Conservation (phyloP, 2,113 vertebrate species). For the Odontophorus gujanensis region DNA sequence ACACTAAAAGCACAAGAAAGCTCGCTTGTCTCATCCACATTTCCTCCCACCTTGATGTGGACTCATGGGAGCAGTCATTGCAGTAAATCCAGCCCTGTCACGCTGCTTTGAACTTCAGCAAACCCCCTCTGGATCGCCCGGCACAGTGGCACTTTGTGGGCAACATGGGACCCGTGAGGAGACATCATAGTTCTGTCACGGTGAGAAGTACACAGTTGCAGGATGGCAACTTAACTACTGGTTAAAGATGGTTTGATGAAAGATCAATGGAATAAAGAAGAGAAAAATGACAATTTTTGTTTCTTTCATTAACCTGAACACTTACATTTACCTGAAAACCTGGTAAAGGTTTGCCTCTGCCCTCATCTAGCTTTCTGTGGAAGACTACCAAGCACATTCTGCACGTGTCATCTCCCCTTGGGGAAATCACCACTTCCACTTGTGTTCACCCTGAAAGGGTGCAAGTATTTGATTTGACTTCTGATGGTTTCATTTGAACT, state of each 20-base stretch:
- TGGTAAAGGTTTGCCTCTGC: background rate
- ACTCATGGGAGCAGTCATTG: background rate
- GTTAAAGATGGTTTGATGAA: background rate
- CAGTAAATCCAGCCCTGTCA: background rate
- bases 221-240: background rate
- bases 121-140: background rate
- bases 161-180: background rate
- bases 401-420: background rate
- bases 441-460: background rate
- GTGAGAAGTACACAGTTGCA: background rate
- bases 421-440: background rate
- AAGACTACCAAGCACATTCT: background rate
- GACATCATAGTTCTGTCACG: background rate
- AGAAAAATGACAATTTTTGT: background rate
- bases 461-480: background rate
- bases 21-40: background rate
- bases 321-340: background rate
- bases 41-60: background rate
- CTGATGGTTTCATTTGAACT: background rate
- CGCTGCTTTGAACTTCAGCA: background rate
- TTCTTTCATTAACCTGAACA: background rate
- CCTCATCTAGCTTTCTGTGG: background rate
- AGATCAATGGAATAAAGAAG: background rate
- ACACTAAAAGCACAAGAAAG: background rate
- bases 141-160: accelerated